These are phyloP conservation scores for Potamarius usumacintae DNA, from an alignment of 2,113 vertebrate genomes.

Conservation along the genomic window DNA sequence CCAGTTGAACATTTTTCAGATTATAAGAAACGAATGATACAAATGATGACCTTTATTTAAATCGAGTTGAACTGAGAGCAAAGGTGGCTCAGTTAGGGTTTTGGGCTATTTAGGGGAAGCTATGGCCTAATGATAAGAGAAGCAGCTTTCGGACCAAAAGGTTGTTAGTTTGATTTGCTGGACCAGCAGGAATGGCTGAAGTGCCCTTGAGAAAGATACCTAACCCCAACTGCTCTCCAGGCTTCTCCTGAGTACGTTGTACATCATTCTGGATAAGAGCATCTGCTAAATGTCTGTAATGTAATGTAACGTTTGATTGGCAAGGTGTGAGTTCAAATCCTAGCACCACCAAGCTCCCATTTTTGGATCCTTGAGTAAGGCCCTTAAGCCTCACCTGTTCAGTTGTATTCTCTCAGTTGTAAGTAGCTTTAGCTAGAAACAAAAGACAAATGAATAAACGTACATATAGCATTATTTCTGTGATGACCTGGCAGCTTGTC, in stretches of 20 bases:
- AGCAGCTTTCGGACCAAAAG: too few relatives aligned
- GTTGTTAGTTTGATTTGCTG: too few relatives aligned
- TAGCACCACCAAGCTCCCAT: neutral
- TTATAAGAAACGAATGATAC: neutral
- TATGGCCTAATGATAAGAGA: too few relatives aligned
- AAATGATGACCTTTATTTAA: neutral
- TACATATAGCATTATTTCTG: neutral
- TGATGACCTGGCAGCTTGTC: too few relatives aligned
- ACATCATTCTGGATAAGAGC: too few relatives aligned
- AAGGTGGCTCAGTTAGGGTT: neutral
- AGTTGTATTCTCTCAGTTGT: neutral
- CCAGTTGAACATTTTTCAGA: neutral
- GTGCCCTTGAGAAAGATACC: too few relatives aligned
- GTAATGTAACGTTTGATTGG: neutral
- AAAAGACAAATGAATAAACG: neutral
- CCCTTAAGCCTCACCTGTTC: neutral
- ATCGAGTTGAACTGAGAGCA: neutral
- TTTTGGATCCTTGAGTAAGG: neutral
- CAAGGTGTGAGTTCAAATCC: neutral
- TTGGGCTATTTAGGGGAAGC: neutral
- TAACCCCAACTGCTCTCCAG: too few relatives aligned
- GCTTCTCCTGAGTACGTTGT: too few relatives aligned
- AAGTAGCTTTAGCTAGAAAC: neutral
- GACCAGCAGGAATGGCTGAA: too few relatives aligned
- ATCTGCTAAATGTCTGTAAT: too few relatives aligned